Percentiles rank a stretch among this genome's conserved stretches.
Evolutionary conservation across 1,140 invertebrate species (phyloP).

Genomic region (Apolygus lucorum): DNA sequence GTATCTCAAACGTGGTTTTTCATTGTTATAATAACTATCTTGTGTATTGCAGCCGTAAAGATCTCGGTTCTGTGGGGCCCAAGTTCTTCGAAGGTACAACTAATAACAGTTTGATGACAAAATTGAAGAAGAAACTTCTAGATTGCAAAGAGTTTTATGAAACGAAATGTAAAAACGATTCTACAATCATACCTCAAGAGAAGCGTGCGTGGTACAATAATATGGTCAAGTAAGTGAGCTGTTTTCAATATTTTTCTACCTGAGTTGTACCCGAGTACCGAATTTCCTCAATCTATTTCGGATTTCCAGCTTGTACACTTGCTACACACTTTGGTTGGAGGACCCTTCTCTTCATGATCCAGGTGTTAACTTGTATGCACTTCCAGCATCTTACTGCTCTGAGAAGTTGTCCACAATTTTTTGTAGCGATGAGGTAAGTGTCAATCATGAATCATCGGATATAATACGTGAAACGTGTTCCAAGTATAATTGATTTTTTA

Average conservation of each 20-base stretch:
- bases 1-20: background rate
- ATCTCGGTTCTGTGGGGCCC: slow-evolving; percentile 55
- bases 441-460: no score
- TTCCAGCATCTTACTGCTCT: slow-evolving; percentile 62
- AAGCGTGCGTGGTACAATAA: slow-evolving; percentile 26
- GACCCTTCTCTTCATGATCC: slow-evolving; percentile 63
- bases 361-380: slow-evolving; percentile 56
- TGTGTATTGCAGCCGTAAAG: slow-evolving; percentile 36
- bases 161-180: slow-evolving; percentile 37
- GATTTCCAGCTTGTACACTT: slow-evolving; percentile 48
- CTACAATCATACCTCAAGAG: slow-evolving; percentile 23
- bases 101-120: slow-evolving; percentile 60
- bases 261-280: slow-evolving; percentile 67
- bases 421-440: slow-evolving; percentile 44
- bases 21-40: background rate
- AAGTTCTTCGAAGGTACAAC: slow-evolving; percentile 67
- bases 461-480: no score
- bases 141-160: slow-evolving; percentile 55
- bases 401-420: slow-evolving; percentile 46
- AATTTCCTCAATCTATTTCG: slow-evolving; percentile 56
- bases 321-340: slow-evolving; percentile 66
- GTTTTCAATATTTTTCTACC: slow-evolving; percentile 49
- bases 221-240: slow-evolving; percentile 31
- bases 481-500: no score
- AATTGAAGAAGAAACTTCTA: slow-evolving; percentile 59